A percentile compares a stretch with the other conserved stretches of the same genome.
These are phyloP conservation scores for Pangasius macronema DNA, from an alignment of 2,797 vertebrate species.

Conservation along the genomic window DNA sequence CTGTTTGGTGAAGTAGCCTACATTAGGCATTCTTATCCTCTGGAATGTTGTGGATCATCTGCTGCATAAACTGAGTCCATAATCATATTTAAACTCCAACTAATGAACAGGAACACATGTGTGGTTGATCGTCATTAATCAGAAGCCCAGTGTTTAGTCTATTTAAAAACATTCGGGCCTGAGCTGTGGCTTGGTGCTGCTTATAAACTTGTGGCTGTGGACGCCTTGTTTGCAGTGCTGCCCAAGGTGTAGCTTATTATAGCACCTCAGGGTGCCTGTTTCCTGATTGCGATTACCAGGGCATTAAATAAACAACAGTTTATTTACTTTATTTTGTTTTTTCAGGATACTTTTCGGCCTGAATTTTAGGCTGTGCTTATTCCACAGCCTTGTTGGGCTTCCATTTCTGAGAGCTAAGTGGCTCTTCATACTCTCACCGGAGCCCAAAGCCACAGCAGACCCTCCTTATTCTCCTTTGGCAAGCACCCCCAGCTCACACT, in stretches of 20 bases:
- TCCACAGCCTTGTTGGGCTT: conserved; percentile 71
- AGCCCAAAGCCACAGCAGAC: conserved; percentile 76
- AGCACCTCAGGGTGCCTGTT: conserved; percentile 71
- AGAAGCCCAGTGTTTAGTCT: conserved; percentile 69
- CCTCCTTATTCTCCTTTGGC: conserved; percentile 75
- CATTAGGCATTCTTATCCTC: background rate
- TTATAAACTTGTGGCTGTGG: conserved; percentile 67
- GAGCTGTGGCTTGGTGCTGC: conserved; percentile 60
- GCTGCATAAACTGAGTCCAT: background rate
- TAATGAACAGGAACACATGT: conserved; percentile 65
- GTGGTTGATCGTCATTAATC: conserved; percentile 71
- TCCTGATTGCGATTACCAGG: conserved; percentile 74
- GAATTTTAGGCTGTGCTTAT: conserved; percentile 70
- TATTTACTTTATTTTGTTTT: conserved; percentile 16
- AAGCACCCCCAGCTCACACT: conserved; percentile 76
- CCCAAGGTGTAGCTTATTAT: conserved; percentile 72
- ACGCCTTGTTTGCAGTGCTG: conserved; percentile 68
- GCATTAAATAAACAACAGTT: conserved; percentile 64
- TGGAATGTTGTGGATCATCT: conserved; percentile 12
- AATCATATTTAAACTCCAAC: conserved; percentile 41
- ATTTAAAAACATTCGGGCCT: conserved; percentile 66
- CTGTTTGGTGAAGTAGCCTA: background rate
- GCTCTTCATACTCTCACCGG: conserved; percentile 77
- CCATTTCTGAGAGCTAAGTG: conserved; percentile 79
- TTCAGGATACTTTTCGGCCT: conserved; percentile 73